Evolutionary conservation across 30 jellyfish, hydroid and myxozoan species (phyloP).

Genomic region (Rhopilema esculentum): DNA sequence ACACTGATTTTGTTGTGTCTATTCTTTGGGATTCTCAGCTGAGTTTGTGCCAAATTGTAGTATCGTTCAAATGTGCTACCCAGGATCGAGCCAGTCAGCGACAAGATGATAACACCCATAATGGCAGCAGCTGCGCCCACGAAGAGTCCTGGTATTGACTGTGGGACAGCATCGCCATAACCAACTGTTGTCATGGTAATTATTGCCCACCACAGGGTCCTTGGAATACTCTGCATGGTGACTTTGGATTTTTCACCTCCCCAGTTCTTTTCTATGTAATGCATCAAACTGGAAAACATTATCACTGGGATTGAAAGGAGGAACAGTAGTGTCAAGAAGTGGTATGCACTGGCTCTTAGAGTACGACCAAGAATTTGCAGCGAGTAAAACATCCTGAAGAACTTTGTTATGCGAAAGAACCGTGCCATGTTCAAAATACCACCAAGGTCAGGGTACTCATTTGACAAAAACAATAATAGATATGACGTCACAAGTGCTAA

Average conservation of each 20-base stretch:
- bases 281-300: constrained; percentile 80
- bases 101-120: constrained; percentile 82
- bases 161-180: constrained; percentile 90
- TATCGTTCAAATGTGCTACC: constrained; percentile 96
- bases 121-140: constrained; percentile 93
- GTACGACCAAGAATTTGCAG: constrained; percentile 90
- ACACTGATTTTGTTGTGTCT: constrained; percentile 58
- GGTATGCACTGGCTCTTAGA: constrained; percentile 93
- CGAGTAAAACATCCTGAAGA: constrained; percentile 82
- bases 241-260: constrained; percentile 62
- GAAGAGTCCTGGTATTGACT: constrained; percentile 75
- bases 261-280: constrained; percentile 77
- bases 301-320: constrained; percentile 83
- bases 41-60: constrained; percentile 88
- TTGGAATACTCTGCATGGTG: constrained; percentile 71
- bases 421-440: constrained; percentile 85
- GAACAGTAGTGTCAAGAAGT: constrained; percentile 69
- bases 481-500: constrained; percentile 86
- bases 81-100: constrained; percentile 90
- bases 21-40: constrained; percentile 78
- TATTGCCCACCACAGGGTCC: constrained; percentile 93
- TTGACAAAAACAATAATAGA: constrained; percentile 35
- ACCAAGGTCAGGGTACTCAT: constrained; percentile 25
- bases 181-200: constrained; percentile 97
- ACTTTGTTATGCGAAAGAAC: constrained; percentile 81